A percentile compares a stretch with the other conserved stretches of the same genome.
Conservation (phyloP, 2,888 invertebrate species). For the Germaria angustata region DNA sequence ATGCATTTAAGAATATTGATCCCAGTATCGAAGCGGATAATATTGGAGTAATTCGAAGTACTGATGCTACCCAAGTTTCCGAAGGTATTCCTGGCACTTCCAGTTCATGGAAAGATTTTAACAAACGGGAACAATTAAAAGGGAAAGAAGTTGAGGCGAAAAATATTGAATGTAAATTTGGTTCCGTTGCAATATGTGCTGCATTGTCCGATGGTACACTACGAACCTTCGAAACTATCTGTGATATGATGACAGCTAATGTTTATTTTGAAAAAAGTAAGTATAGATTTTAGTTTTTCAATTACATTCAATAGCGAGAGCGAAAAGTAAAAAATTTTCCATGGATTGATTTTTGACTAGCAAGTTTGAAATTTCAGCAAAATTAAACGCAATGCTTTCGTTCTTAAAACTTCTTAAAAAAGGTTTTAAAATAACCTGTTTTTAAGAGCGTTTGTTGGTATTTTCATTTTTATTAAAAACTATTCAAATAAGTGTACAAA, state of each 20-base stretch:
- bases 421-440: too few species aligned
- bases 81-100: neutral
- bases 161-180: slow-evolving; percentile 69
- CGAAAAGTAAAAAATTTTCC: too few species aligned
- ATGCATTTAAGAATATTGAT: neutral
- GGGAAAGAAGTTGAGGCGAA: neutral
- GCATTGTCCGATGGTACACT: slow-evolving; percentile 65
- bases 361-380: too few species aligned
- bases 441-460: too few species aligned
- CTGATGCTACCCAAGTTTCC: neutral
- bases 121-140: neutral
- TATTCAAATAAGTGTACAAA: too few species aligned
- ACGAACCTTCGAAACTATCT: slow-evolving; percentile 71
- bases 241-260: slow-evolving; percentile 70
- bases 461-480: too few species aligned
- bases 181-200: slow-evolving; percentile 72
- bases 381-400: too few species aligned
- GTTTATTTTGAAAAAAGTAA: slow-evolving; percentile 62
- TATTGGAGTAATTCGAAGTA: neutral
- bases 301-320: too few species aligned
- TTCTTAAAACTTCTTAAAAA: too few species aligned
- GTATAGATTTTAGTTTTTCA: slow-evolving; percentile 19
- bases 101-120: neutral
- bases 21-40: neutral
- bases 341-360: too few species aligned